These are phyloP conservation scores for Dichetophora obliterata DNA, from an alignment of 2,888 invertebrate species.

Conservation along the genomic window DNA sequence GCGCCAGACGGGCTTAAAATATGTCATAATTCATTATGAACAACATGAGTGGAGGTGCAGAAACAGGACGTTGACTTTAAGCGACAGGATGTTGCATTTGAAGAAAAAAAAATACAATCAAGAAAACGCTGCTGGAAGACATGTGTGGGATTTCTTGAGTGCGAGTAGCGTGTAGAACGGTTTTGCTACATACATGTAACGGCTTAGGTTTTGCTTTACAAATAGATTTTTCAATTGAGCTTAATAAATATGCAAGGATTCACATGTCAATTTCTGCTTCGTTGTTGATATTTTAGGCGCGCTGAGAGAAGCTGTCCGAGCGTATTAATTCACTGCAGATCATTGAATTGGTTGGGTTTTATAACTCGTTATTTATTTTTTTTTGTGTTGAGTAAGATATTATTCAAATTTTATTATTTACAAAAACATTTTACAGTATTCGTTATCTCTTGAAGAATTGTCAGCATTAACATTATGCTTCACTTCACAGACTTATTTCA, in stretches of 20 bases:
- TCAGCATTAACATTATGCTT: not conserved
- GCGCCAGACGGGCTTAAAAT: slow-evolving; percentile 45
- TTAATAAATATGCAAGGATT: not conserved
- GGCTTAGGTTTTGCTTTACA: not conserved
- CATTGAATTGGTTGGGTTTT: too few relatives aligned
- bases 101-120: not conserved
- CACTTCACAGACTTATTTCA: not conserved
- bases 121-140: not conserved
- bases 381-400: not conserved
- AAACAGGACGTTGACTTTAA: slow-evolving; percentile 50
- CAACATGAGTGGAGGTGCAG: slow-evolving; percentile 2
- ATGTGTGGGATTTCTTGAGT: not conserved
- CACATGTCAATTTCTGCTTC: not conserved
- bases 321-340: too few relatives aligned
- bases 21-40: slow-evolving; percentile 64
- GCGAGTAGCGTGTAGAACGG: not conserved
- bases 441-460: too few relatives aligned
- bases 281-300: not conserved
- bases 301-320: not conserved
- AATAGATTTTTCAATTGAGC: not conserved
- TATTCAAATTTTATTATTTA: too few relatives aligned
- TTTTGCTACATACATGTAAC: not conserved
- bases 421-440: too few relatives aligned
- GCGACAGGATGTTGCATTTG: slow-evolving; percentile 25
- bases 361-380: too few relatives aligned